Evolutionary conservation across 2,888 invertebrate genomes (phyloP).

Genomic region (Platycnemis pennipes): DNA sequence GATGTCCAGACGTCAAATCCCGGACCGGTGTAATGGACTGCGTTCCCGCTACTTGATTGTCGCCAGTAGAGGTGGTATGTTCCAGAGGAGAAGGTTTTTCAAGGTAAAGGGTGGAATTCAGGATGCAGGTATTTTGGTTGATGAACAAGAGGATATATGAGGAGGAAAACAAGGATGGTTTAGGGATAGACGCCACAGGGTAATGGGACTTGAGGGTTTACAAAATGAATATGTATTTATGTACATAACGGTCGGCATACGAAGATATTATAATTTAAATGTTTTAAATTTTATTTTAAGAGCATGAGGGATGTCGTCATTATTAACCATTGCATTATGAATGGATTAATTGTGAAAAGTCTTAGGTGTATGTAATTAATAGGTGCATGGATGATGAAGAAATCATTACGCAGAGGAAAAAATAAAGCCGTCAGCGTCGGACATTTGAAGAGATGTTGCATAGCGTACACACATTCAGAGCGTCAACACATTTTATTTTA

Average conservation of each 20-base stretch:
- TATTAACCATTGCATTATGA: neutral
- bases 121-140: neutral
- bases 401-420: neutral
- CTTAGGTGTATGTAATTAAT: neutral
- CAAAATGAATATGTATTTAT: too few relatives aligned
- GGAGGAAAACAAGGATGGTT: neutral
- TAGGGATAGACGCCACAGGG: conserved; percentile 7
- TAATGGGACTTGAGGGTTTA: neutral
- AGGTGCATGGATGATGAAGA: neutral
- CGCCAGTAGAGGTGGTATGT: neutral
- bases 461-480: neutral
- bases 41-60: conserved; percentile 30
- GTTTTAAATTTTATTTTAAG: neutral
- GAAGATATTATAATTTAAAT: neutral
- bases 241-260: neutral
- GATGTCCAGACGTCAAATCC: conserved; percentile 45
- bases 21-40: conserved; percentile 48
- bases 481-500: neutral
- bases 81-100: neutral
- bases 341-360: neutral
- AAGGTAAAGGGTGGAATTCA: neutral
- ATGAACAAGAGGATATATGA: neutral
- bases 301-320: neutral
- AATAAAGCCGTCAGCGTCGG: neutral
- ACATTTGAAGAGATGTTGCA: neutral